phyloP scores from a whole-genome alignment of 2,888 invertebrate species.

The Achlya flavicornis region DNA sequence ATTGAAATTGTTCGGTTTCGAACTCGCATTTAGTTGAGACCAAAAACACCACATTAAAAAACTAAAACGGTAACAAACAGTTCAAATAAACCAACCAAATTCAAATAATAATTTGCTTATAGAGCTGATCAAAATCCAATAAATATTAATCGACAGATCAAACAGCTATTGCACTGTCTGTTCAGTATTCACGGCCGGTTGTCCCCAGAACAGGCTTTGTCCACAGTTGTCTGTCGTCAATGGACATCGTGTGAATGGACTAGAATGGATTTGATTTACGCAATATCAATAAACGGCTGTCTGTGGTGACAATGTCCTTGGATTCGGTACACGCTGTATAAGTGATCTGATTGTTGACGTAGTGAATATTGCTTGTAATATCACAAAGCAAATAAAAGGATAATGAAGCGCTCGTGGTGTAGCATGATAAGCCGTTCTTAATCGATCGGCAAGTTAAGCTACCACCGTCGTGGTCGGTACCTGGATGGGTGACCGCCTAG shows the following conservation, averaged over 20 bases:
- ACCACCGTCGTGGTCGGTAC: too few species aligned
- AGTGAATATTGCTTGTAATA: not conserved
- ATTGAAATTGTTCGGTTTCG: too few species aligned
- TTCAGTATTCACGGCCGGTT: slow-evolving; percentile 14
- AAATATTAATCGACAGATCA: slow-evolving; percentile 6
- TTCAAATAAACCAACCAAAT: too few species aligned
- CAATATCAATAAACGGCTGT: slow-evolving; percentile 33
- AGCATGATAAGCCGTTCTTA: too few species aligned
- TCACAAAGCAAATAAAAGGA: too few species aligned
- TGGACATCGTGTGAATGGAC: slow-evolving; percentile 38
- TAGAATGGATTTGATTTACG: slow-evolving; percentile 56
- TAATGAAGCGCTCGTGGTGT: too few species aligned
- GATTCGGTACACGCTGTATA: not conserved
- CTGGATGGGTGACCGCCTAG: too few species aligned
- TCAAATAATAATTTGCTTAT: not conserved
- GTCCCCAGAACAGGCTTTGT: slow-evolving; percentile 23
- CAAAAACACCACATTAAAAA: too few species aligned
- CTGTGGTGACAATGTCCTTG: not conserved
- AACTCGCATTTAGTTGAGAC: too few species aligned
- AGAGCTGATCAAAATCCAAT: not conserved
- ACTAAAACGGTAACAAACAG: too few species aligned
- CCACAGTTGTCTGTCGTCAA: slow-evolving; percentile 22
- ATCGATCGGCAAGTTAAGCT: too few species aligned
- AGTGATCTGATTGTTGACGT: not conserved
- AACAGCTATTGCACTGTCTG: slow-evolving; percentile 6